Conservation (phyloP, 2,888 invertebrate species). For the Trypoxylon attenuatum region DNA sequence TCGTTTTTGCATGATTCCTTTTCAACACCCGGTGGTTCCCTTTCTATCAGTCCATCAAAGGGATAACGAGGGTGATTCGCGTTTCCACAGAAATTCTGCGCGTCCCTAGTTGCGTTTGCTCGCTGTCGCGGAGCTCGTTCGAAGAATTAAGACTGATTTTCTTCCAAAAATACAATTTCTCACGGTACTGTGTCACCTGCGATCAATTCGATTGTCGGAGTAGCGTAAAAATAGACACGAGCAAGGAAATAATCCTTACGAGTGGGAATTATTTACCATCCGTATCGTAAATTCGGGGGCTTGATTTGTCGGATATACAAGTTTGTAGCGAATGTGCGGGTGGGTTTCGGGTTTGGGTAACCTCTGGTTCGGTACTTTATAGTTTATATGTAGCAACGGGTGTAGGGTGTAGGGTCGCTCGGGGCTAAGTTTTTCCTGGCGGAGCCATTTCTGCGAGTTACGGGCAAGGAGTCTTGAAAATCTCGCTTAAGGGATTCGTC, state of each 20-base stretch:
- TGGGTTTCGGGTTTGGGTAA: constrained; percentile 3
- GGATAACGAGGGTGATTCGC: neutral
- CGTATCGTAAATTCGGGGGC: neutral
- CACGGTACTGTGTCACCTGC: too few relatives aligned
- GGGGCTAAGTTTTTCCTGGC: constrained; percentile 48
- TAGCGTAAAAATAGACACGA: too few relatives aligned
- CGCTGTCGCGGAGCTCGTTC: too few relatives aligned
- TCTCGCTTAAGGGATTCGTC: constrained; percentile 57
- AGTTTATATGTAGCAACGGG: constrained; percentile 31
- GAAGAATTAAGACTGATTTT: too few relatives aligned
- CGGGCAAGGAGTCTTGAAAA: constrained; percentile 60
- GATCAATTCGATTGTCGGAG: too few relatives aligned
- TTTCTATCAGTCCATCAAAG: constrained; percentile 1
- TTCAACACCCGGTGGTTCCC: neutral
- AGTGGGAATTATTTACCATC: neutral
- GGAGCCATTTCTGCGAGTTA: constrained; percentile 58
- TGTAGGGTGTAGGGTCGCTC: constrained; percentile 35
- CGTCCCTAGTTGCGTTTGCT: too few relatives aligned
- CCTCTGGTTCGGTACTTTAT: constrained; percentile 19
- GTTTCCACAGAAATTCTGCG: too few relatives aligned
- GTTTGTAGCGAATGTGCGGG: constrained; percentile 15
- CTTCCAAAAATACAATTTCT: too few relatives aligned
- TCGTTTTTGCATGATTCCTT: constrained; percentile 24
- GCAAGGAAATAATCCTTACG: too few relatives aligned
- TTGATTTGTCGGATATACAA: constrained; percentile 10